phyloP scores from a whole-genome alignment of 2,797 vertebrate species.

The Chaenodraco wilsoni region DNA sequence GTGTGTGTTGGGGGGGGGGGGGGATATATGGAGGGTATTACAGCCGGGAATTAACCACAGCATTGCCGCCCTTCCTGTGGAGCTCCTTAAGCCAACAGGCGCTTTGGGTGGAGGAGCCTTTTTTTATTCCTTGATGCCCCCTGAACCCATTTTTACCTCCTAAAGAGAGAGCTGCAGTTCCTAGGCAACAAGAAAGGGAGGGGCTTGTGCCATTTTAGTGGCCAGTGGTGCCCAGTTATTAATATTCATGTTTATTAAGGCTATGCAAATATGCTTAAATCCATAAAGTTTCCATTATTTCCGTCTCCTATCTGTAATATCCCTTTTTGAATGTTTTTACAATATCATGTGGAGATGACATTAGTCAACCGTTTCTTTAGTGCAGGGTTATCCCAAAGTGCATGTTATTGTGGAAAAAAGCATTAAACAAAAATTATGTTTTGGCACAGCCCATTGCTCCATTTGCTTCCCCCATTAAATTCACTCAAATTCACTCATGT shows the following conservation, averaged over 20 bases:
- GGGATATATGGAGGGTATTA: conserved; percentile 69
- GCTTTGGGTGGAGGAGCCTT: conserved; percentile 40
- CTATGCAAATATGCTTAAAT: conserved; percentile 37
- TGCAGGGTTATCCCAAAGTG: conserved; percentile 64
- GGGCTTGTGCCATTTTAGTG: conserved; percentile 41
- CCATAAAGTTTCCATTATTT: conserved; percentile 27
- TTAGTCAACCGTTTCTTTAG: conserved; percentile 50
- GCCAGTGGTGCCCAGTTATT: conserved; percentile 33
- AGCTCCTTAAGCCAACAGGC: conserved; percentile 51
- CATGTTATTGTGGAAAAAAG: conserved; percentile 67
- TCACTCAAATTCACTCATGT: conserved; percentile 85
- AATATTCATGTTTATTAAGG: conserved; percentile 15
- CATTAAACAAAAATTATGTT: conserved; percentile 78
- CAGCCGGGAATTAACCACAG: conserved; percentile 69
- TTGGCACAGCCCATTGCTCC: conserved; percentile 78
- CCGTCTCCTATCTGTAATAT: conserved; percentile 25
- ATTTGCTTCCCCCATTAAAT: conserved; percentile 82
- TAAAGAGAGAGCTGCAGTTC: conserved; percentile 68
- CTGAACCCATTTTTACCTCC: conserved; percentile 57
- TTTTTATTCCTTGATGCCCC: conserved; percentile 58
- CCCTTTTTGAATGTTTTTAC: conserved; percentile 28
- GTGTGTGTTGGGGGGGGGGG: conserved; percentile 65
- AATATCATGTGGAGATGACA: conserved; percentile 43
- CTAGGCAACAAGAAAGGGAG: conserved; percentile 69
- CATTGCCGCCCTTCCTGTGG: conserved; percentile 48